Evolutionary conservation across 2,797 vertebrate genomes (phyloP), one percentile per base, ranked within the genome.

Genomic region (Todus mexicanus): DNA sequence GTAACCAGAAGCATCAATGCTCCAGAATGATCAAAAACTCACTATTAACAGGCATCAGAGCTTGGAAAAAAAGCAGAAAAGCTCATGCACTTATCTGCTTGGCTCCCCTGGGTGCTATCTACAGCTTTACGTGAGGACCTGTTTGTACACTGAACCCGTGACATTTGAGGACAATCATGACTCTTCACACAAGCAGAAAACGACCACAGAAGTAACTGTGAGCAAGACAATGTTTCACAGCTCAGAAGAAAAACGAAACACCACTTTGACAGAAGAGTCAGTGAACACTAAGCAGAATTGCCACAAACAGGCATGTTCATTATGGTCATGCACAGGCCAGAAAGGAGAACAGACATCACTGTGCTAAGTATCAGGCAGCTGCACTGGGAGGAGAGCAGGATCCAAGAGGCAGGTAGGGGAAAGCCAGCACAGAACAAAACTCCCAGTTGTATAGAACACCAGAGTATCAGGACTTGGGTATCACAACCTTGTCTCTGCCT

Each of bases 281-380:
- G 21, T 22, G n/a, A n/a, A n/a, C n/a, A n/a, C n/a, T n/a, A n/a
- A n/a, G n/a, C n/a, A n/a, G n/a, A n/a, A n/a, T n/a, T n/a, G n/a
- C n/a, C n/a, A n/a, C n/a, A n/a, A n/a, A n/a, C n/a, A n/a, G n/a
- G n/a, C 10, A 6, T 5, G 23, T 31, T 27, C 26, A n/a, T 27
- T 54, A 53, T 3, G 9, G 53, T 5, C 57, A 18, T 0, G 0
- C 56, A 48, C 2, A 2, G 35, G 50, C 29, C 38, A 57, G 57
- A 35, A n/a, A 45, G 6, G 6, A 47, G 19, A 70, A 23, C 17
- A 40, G 38, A 23, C 42, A 47, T 17, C 20, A 5, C 2, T 5
- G 37, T n/a, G 48, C 7, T 8, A 12, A 8, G 9, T 15, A 10
- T 25, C 69, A 16, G 38, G 19, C 7, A 73, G 45, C 37, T 82